Conservation (phyloP, 2,888 invertebrate species). For the Phengaris alcon region DNA sequence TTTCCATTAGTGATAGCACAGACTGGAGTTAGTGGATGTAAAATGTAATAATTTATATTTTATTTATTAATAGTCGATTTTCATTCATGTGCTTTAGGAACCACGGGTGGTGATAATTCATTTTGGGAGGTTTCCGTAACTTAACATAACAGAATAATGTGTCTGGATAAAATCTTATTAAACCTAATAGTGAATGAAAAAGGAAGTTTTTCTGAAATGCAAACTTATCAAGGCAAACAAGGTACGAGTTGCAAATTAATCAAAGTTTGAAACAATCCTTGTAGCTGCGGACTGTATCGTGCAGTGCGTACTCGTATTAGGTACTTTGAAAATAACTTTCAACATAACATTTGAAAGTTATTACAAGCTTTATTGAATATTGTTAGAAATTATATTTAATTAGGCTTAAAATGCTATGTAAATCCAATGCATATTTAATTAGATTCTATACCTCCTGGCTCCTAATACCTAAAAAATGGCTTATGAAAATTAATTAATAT, state of each 20-base stretch:
- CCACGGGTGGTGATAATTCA: too few species aligned
- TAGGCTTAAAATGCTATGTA: too few species aligned
- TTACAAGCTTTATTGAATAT: neutral
- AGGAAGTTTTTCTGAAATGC: slow-evolving; percentile 40
- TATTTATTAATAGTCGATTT: too few species aligned
- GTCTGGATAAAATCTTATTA: slow-evolving; percentile 28
- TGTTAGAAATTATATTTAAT: too few species aligned
- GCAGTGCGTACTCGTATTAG: slow-evolving; percentile 23
- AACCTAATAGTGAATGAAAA: slow-evolving; percentile 14
- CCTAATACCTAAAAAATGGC: too few species aligned
- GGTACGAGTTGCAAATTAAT: slow-evolving; percentile 71
- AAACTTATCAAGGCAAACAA: slow-evolving; percentile 67
- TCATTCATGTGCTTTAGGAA: too few species aligned
- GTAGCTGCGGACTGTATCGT: slow-evolving; percentile 49
- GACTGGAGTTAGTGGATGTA: too few species aligned
- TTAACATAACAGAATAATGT: neutral
- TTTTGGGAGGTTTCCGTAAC: neutral
- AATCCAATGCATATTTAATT: too few species aligned
- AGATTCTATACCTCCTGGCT: too few species aligned
- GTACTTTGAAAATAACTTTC: slow-evolving; percentile 21
- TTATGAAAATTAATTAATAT: too few species aligned
- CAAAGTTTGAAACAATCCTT: slow-evolving; percentile 77
- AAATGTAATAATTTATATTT: too few species aligned
- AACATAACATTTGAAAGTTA: neutral
- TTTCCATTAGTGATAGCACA: too few species aligned